Conservation (phyloP, 2,888 invertebrate genomes). For the Lottia gigantea region DNA sequence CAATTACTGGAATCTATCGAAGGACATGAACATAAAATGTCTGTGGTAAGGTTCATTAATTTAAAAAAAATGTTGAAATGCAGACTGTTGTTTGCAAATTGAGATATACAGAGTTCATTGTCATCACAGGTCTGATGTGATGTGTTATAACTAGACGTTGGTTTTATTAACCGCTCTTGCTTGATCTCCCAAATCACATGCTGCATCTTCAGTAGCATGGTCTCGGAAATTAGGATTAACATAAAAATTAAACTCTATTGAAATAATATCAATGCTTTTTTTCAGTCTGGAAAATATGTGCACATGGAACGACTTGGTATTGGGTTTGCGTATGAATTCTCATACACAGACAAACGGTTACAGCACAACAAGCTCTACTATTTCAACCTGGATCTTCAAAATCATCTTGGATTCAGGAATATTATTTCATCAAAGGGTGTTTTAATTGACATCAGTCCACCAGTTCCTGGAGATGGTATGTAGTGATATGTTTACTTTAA, state of each 20-base stretch:
- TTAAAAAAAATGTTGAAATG: too few relatives aligned
- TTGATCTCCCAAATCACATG: too few relatives aligned
- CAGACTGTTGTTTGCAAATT: too few relatives aligned
- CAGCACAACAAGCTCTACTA: slow-evolving; percentile 43
- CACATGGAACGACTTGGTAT: slow-evolving; percentile 47
- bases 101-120: too few relatives aligned
- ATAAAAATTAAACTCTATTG: too few relatives aligned
- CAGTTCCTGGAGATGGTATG: slow-evolving; percentile 34
- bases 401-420: slow-evolving; percentile 37
- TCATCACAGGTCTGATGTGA: too few relatives aligned
- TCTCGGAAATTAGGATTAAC: too few relatives aligned
- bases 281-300: slow-evolving; percentile 38
- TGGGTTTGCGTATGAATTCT: slow-evolving; percentile 38
- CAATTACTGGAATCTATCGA: slow-evolving; percentile 47
- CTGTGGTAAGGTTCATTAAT: slow-evolving; percentile 28
- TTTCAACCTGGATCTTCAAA: slow-evolving; percentile 45
- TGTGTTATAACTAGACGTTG: too few relatives aligned
- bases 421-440: slow-evolving; percentile 38
- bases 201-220: too few relatives aligned
- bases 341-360: slow-evolving; percentile 28
- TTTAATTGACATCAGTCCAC: slow-evolving; percentile 44
- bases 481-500: too few relatives aligned
- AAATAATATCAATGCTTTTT: not conserved
- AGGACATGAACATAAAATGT: slow-evolving; percentile 33
- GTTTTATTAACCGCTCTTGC: too few relatives aligned